A percentile compares a stretch with the other conserved stretches of the same genome.
Evolutionary conservation across 2,113 vertebrate species (phyloP).

Genomic region (Tetrax tetrax): DNA sequence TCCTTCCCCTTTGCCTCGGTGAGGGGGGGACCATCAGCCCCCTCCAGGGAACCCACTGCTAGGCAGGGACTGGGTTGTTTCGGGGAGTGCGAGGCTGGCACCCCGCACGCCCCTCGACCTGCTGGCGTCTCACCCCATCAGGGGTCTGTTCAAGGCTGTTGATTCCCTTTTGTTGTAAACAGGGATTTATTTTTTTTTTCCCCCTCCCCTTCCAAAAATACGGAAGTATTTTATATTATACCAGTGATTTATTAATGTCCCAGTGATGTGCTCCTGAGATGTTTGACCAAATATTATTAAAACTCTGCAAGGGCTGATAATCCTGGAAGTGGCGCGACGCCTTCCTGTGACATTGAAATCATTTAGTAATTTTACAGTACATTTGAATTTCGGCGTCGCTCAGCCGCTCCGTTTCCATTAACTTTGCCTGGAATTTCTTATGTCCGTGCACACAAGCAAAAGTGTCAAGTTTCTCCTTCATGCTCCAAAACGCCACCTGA

Average conservation of each 20-base stretch:
- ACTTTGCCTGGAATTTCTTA: slow-evolving; percentile 70
- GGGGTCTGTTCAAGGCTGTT: not conserved
- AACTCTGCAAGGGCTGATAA: slow-evolving; percentile 68
- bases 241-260: not conserved
- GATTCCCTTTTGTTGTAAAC: not conserved
- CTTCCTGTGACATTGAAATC: slow-evolving; percentile 75
- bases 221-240: not conserved
- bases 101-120: fast-evolving
- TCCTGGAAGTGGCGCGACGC: slow-evolving; percentile 42
- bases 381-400: slow-evolving; percentile 68
- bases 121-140: not conserved
- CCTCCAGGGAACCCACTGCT: not conserved
- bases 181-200: not conserved
- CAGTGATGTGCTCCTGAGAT: slow-evolving; percentile 12
- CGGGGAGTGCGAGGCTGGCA: fast-evolving
- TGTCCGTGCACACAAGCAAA: slow-evolving; percentile 41
- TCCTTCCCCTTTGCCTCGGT: slow-evolving; percentile 12
- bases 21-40: slow-evolving; percentile 5
- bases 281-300: slow-evolving; percentile 73
- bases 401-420: slow-evolving; percentile 76
- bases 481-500: slow-evolving; percentile 70
- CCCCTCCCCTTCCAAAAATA: not conserved
- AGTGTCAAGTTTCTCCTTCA: slow-evolving; percentile 80
- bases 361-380: slow-evolving; percentile 79
- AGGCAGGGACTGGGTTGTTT: not conserved